Base-by-base conservation (phyloP, 2,888 invertebrate genomes). In the Selenia dentaria region DNA sequence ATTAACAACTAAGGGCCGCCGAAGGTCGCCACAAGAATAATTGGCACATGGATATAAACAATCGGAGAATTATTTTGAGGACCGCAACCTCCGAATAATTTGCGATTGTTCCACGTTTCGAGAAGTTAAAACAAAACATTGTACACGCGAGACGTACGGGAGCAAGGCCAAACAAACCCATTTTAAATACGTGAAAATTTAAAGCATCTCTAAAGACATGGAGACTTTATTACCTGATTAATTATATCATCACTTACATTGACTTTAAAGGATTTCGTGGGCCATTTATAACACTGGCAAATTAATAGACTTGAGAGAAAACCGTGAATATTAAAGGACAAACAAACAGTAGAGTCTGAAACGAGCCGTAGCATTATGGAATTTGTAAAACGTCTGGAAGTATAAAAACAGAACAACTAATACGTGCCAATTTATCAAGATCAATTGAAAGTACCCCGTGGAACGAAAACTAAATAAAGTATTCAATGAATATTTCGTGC, bases 41-140 rank as follows among this genome's bases (percentile, higher is more conserved):
- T 74, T 71, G 73, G 74, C 69, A 72, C 73, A 72, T 62, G 70
- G 67, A 67, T 72, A 67, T 71, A 76, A 79, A 79, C 77, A 41
- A 48, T 28, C 47, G 41, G 36, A 34, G 22, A 41, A 48, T 48
- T 29, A 42, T 37, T 28, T 28, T 25, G 47, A 48, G 37, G 47
- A 76, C 47, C 64, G 66, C 65, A 61, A 68, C 68, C 67, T 69
- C 66, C 68, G 77, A 78, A 75, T 77, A 74, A 79, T 79, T 73
- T 66, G 71, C 71, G 67, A 75, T 77, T 79, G 71, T 77, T 79
- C 62, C 64, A 70, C 68, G 72, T 70, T 75, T 67, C 59, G 59
- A 70, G 70, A 65, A 60, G 67, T 70, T 69, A 3, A 64, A 73
- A 67, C 70, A 73, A 77, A 78, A 81, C 78, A 76, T 69, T 74